Base-by-base conservation (phyloP, 2,888 invertebrate species). In the Epinotia ramella region DNA sequence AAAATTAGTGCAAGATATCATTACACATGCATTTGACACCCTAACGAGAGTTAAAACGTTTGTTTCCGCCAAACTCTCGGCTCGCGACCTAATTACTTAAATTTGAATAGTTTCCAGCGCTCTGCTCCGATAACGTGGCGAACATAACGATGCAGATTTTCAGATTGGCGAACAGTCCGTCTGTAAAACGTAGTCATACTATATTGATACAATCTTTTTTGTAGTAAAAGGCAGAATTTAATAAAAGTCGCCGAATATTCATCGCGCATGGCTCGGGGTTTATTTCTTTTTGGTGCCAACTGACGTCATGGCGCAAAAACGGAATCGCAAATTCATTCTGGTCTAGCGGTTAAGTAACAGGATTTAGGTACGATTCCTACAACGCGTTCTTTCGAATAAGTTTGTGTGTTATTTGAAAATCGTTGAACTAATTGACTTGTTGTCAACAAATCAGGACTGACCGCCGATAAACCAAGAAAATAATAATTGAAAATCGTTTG, bases 221-320 rank as follows among this genome's bases (percentile, higher is more conserved):
- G 71, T 60, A 71, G 63, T 65, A 76, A 76, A 71, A 76, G 72
- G 63, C 76, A 67, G 76, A 67, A 72, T 76, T 76, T 76, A 76
- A 76, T 76, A 76, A 76, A 66, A 76, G 76, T 72, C 28, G 67
- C 57, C 75, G 76, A 76, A 76, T 72, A 72, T 76, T 66, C 71
- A 73, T 53, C 40, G 65, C 71, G 71, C 40, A 71, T 67, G 71
- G 70, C 66, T 53, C 59, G 53, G 56, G 13, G 66, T 66, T 67
- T 72, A 76, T 76, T 76, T 76, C 71, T 57, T 76, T 74, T 75
- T 75, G 60, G 63, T 67, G 66, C 71, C 71, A 72, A 49, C 63
- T 76, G 76, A 62, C 62, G 66, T 62, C 56, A 68, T 24, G 62
- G 40, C 57, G 76, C 46, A 72, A 76, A 76, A 76, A 76, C 62